phyloP scores from a whole-genome alignment of 2,888 invertebrate genomes.

The Synanthedon tipuliformis region DNA sequence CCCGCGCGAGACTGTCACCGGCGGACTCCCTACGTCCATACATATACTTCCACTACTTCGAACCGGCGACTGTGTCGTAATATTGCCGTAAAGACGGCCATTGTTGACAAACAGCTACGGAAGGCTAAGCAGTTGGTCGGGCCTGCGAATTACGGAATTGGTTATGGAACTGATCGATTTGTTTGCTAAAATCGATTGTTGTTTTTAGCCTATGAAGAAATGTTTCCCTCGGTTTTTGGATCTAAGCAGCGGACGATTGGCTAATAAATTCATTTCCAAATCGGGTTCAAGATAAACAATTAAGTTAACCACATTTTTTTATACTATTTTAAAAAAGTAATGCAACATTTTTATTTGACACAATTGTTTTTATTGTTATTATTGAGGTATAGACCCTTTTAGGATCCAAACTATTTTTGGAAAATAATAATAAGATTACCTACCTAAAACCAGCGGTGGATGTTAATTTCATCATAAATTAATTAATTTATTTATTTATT shows the following conservation, averaged over 20 bases:
- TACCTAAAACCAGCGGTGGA: too few species aligned
- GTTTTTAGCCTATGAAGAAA: not conserved
- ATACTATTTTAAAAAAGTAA: too few species aligned
- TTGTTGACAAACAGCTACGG: conserved; percentile 12
- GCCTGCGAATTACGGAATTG: not conserved
- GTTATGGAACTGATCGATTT: conserved; percentile 7
- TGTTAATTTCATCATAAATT: too few species aligned
- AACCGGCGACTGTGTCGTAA: conserved; percentile 21
- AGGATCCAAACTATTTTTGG: too few species aligned
- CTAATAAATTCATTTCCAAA: not conserved
- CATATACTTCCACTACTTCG: conserved; percentile 57
- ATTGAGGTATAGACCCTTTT: too few species aligned
- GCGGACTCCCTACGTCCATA: conserved; percentile 22
- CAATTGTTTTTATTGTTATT: too few species aligned
- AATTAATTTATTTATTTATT: too few species aligned
- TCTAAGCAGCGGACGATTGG: not conserved
- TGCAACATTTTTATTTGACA: too few species aligned
- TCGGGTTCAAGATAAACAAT: not conserved
- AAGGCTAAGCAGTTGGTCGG: not conserved
- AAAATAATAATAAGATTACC: too few species aligned
- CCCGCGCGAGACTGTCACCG: conserved; percentile 40
- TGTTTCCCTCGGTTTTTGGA: too few species aligned
- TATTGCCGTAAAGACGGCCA: conserved; percentile 2
- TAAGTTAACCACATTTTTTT: not conserved
- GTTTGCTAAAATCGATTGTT: not conserved